Conservation (phyloP, 1,140 invertebrate genomes). For the Anagrus nilaparvatae region DNA sequence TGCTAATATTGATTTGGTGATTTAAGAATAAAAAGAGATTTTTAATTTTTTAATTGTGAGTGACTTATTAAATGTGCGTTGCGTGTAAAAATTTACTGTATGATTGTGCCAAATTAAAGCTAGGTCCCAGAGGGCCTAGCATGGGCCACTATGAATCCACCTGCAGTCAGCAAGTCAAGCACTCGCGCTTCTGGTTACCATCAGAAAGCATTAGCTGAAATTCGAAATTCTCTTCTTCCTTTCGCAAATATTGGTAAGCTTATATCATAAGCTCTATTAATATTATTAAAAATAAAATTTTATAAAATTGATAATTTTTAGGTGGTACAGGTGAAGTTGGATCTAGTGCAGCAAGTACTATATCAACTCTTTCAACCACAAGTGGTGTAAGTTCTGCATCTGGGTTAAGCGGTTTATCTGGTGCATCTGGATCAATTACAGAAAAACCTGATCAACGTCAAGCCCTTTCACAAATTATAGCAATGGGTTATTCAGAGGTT, state of each 20-base stretch:
- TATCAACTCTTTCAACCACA: constrained; percentile 55
- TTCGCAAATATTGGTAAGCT: constrained; percentile 61
- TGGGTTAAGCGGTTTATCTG: constrained; percentile 52
- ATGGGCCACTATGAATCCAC: constrained; percentile 65
- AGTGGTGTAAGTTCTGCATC: constrained; percentile 55
- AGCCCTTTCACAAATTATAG: constrained; percentile 48
- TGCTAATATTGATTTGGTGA: no score
- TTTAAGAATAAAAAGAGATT: not conserved
- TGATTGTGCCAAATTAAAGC: constrained; percentile 43
- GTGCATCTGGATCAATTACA: constrained; percentile 34
- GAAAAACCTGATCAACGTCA: constrained; percentile 44
- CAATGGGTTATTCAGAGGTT: constrained; percentile 60
- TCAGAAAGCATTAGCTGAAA: constrained; percentile 79
- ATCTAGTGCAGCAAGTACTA: constrained; percentile 65
- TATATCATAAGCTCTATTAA: not conserved
- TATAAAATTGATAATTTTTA: constrained; percentile 6
- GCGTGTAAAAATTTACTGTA: constrained; percentile 31
- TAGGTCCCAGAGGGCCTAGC: constrained; percentile 46
- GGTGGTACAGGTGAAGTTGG: constrained; percentile 46
- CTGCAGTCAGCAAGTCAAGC: constrained; percentile 51
- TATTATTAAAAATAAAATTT: no score
- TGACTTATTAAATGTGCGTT: constrained; percentile 16
- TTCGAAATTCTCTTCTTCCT: constrained; percentile 72
- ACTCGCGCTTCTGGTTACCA: constrained; percentile 73
- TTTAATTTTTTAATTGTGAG: not conserved